phyloP scores from a whole-genome alignment of 2,888 invertebrate genomes.

The Geophilus truncorum region DNA sequence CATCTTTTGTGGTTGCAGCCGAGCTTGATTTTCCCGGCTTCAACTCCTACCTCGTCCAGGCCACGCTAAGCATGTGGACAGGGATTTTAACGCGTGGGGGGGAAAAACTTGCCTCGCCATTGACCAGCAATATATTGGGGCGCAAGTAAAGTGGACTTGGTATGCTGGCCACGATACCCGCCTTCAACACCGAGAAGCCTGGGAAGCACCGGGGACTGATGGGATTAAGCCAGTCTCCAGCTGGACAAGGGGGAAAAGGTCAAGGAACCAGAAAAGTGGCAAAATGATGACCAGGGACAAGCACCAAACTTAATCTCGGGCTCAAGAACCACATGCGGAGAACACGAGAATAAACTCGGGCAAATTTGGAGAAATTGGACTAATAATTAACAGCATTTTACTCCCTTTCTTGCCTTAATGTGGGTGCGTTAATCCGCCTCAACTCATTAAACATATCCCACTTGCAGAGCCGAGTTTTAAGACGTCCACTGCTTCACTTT shows the following conservation, averaged over 20 bases:
- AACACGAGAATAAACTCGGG: not conserved
- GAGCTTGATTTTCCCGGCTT: not conserved
- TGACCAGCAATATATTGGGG: constrained; percentile 9
- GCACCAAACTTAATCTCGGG: constrained; percentile 21
- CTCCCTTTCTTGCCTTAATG: constrained; percentile 10
- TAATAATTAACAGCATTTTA: constrained; percentile 4
- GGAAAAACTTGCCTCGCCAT: constrained; percentile 31
- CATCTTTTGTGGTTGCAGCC: constrained; percentile 20
- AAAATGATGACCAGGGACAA: constrained; percentile 25
- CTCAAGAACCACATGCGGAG: constrained; percentile 25
- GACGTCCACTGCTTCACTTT: not conserved
- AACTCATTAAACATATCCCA: constrained; percentile 17
- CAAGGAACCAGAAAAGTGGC: constrained; percentile 16
- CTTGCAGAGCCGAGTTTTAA: not conserved
- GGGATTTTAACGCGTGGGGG: constrained; percentile 17
- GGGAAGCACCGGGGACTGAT: constrained; percentile 29
- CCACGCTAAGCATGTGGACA: constrained; percentile 28
- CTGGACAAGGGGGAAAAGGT: constrained; percentile 25
- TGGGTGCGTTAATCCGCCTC: not conserved
- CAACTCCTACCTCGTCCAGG: constrained; percentile 13
- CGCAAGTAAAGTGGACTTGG: constrained; percentile 28
- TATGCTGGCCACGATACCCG: constrained; percentile 29
- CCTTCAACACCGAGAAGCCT: not conserved
- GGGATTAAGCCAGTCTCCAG: constrained; percentile 30
- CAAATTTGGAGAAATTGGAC: constrained; percentile 21